Conservation (phyloP, 2,113 vertebrate species). For the Urocynchramus pylzowi region DNA sequence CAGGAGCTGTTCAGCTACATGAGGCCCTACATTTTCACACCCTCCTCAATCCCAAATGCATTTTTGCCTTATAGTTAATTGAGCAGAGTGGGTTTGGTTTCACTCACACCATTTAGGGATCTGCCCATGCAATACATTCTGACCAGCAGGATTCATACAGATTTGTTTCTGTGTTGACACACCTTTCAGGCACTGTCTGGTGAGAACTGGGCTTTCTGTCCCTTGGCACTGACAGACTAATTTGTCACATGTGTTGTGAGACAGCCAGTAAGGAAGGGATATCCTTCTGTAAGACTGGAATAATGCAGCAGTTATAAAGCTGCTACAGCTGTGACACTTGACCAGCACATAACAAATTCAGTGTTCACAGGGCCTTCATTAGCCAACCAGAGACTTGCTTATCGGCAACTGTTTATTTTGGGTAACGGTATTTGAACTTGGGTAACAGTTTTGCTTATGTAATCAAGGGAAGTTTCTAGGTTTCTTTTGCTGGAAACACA, state of each 20-base stretch:
- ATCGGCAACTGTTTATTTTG: neutral
- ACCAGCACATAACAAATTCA: neutral
- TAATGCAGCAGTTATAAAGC: neutral
- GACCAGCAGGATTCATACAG: neutral
- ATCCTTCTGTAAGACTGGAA: neutral
- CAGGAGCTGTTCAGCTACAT: neutral
- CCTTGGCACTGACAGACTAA: neutral
- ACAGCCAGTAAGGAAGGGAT: neutral
- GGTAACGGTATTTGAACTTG: neutral
- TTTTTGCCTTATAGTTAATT: neutral
- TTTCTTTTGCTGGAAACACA: neutral
- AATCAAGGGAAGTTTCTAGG: neutral
- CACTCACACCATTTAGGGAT: neutral
- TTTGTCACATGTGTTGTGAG: neutral
- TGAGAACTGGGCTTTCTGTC: neutral
- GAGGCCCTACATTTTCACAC: neutral
- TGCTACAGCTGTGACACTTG: neutral
- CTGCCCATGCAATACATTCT: neutral
- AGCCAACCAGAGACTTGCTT: neutral
- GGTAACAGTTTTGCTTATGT: neutral
- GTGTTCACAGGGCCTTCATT: neutral
- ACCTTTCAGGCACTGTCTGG: neutral
- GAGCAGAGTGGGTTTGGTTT: neutral
- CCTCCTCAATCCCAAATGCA: neutral
- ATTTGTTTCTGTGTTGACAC: neutral